Conservation (phyloP, 1,140 invertebrate genomes). For the Gyrodactylus bullatarudis region DNA sequence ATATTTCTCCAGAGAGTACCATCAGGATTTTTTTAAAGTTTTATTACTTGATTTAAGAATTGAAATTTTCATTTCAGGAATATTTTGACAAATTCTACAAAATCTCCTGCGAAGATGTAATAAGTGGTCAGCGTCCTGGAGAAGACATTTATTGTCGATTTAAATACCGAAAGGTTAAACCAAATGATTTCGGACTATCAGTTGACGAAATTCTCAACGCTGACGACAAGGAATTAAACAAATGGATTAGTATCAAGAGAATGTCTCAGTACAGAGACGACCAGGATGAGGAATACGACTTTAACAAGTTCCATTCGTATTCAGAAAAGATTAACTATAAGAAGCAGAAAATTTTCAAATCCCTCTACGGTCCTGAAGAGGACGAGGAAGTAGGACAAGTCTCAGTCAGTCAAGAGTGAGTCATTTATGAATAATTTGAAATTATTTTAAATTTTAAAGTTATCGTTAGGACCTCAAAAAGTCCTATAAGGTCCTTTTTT, state of each 20-base stretch:
- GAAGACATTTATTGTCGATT: conserved; percentile 40
- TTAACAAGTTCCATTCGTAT: not conserved
- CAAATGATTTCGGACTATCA: conserved; percentile 62
- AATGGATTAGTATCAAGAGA: conserved; percentile 68
- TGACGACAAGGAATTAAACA: conserved; percentile 61
- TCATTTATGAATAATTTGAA: too few relatives aligned
- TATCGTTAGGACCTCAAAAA: too few relatives aligned
- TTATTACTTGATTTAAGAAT: too few relatives aligned
- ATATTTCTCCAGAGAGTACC: too few relatives aligned
- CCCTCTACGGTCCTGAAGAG: not conserved
- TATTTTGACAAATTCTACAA: conserved; percentile 75
- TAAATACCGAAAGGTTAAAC: conserved; percentile 51
- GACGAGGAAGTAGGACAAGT: not conserved
- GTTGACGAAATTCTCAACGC: conserved; percentile 61
- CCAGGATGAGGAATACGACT: conserved; percentile 2
- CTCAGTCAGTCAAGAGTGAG: not conserved
- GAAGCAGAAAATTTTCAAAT: not conserved
- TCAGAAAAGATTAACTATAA: not conserved
- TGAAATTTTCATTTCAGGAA: conserved; percentile 34
- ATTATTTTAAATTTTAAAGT: too few relatives aligned
- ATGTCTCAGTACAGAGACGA: conserved; percentile 31
- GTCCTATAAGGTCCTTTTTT: too few relatives aligned
- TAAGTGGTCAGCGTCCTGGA: conserved; percentile 16
- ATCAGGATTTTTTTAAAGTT: too few relatives aligned
- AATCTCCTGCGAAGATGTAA: conserved; percentile 66